Base-by-base conservation (phyloP, 2,888 invertebrate genomes). In the Gortyna flavago region DNA sequence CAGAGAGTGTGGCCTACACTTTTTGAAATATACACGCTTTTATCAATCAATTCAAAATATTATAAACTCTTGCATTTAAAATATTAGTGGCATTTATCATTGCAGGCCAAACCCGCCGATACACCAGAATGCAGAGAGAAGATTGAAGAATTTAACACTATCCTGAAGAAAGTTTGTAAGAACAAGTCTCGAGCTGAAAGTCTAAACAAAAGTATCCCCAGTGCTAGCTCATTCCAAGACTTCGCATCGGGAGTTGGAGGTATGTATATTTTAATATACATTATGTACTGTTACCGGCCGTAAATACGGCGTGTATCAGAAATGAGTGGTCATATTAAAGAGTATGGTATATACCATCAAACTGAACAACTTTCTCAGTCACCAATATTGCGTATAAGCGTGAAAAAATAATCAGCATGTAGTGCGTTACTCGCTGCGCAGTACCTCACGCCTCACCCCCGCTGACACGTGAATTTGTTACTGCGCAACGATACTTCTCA, bases 231-330 rank as follows among this genome's bases (percentile, higher is more conserved):
- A 44, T 95, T 95, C 81, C 93, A 94, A 83, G 93, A 94, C 25
- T 95, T 95, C 83, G 90, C 93, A 21, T 89, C 92, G 75, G 95
- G 94, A 51, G 93, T 95, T 67, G 80, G 83, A 88, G 93, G 95
- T 95, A 89, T 85, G 87, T 80, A 67, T 59, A 51, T 32, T 48
- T 11, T 51, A 35, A 29, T 32, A 61, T 4, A 32, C 32, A 13
- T 57, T 54, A 54, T 54, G 21, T 51, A 25, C 25, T 51, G 21
- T 51, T 25, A 25, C 9, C 54, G 54, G 25, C 9, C 3, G 54
- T 54, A 54, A 54, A 54, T 25, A 25, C 54, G 25, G 9, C 54
- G 25, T 25, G 54, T 54, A 54, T 54, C 54, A 54, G 54, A 54
- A 54, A 54, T 54, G 25, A 9, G 54, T 54, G 25, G 3, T 51